phyloP scores from a whole-genome alignment of 1,140 invertebrate genomes.

The Zaprionus kolodkinae region DNA sequence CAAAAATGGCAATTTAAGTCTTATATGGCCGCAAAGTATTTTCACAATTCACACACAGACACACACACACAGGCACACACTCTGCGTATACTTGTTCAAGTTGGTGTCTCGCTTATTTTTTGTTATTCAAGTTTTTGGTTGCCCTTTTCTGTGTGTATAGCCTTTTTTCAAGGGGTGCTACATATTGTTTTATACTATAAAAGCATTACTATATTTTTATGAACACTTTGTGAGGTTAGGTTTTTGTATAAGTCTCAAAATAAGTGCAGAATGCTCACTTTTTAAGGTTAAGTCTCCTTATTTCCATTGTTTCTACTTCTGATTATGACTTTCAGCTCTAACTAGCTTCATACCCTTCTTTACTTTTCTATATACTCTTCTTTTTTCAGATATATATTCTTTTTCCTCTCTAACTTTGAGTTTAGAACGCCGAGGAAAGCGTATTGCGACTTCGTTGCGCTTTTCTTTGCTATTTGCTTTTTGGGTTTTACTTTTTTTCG shows the following conservation, averaged over 20 bases:
- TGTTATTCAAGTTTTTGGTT: not conserved
- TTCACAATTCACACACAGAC: constrained; percentile 15
- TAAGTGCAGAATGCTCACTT: not conserved
- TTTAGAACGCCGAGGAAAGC: not conserved
- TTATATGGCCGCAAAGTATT: constrained; percentile 27
- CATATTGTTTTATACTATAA: no score
- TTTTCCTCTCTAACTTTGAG: not conserved
- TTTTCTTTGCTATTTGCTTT: not conserved
- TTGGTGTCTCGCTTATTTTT: constrained; percentile 13
- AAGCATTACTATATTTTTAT: no score
- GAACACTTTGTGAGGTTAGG: no score
- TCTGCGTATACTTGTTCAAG: constrained; percentile 39
- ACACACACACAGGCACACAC: constrained; percentile 21
- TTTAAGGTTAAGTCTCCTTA: not conserved
- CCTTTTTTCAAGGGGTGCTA: not conserved
- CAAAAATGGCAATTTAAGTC: not conserved
- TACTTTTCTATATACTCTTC: no score
- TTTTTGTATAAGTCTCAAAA: no score
- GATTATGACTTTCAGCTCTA: no score
- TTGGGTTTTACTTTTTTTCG: not conserved
- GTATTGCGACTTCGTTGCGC: constrained; percentile 4
- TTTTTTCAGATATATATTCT: no score
- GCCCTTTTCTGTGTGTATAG: constrained; percentile 10
- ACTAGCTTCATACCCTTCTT: no score
- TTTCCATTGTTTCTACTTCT: no score